A percentile compares a stretch with the other conserved stretches of the same genome.
Conservation (phyloP, 2,113 vertebrate genomes). For the Stigmatopora argus region DNA sequence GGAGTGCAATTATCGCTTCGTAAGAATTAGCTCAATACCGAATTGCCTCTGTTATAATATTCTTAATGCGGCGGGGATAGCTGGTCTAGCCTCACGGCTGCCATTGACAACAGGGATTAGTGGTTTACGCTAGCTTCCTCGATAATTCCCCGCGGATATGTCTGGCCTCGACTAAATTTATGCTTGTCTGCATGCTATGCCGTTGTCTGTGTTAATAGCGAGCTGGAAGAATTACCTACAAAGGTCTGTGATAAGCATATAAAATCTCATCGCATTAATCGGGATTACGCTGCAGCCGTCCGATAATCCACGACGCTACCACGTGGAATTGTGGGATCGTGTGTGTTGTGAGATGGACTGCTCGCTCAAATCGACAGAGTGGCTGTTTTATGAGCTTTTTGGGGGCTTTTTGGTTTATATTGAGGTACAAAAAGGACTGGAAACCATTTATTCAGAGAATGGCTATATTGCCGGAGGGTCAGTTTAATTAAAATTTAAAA, state of each 20-base stretch:
- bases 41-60: too few species aligned
- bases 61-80: background rate
- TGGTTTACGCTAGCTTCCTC: background rate
- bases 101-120: background rate
- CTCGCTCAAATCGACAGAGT: constrained; percentile 41
- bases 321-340: constrained; percentile 22
- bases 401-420: constrained; percentile 48
- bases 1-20: constrained; percentile 10
- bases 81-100: background rate
- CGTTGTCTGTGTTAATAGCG: constrained; percentile 13
- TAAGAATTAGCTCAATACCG: too few species aligned
- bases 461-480: too few species aligned
- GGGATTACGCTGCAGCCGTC: constrained; percentile 48
- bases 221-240: constrained; percentile 28
- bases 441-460: constrained; percentile 12
- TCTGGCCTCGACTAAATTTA: background rate
- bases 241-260: constrained; percentile 31
- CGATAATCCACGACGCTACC: constrained; percentile 36
- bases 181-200: constrained; percentile 10
- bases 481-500: too few species aligned
- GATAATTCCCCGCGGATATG: background rate
- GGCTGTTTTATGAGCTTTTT: constrained; percentile 45
- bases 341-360: constrained; percentile 26
- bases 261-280: constrained; percentile 42
- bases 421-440: constrained; percentile 43